phyloP scores from a whole-genome alignment of 2,888 invertebrate species.

The Nemotelus nigrinus region DNA sequence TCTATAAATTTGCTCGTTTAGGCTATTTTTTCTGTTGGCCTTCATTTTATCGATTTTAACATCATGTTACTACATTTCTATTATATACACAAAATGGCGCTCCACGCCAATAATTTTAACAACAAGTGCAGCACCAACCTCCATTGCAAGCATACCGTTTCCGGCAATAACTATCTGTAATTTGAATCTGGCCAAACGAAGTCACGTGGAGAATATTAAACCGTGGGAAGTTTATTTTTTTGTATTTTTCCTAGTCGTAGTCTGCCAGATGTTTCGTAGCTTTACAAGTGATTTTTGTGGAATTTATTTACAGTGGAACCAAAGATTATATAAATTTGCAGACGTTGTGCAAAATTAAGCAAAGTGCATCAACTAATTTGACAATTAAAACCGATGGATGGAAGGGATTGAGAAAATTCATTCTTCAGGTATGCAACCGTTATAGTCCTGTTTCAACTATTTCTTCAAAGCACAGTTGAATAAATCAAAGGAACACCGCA shows the following conservation, averaged over 20 bases:
- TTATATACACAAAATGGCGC: slow-evolving; percentile 78
- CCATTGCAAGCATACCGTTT: slow-evolving; percentile 77
- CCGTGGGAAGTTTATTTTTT: slow-evolving; percentile 51
- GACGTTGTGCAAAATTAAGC: slow-evolving; percentile 19
- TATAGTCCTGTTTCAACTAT: not conserved
- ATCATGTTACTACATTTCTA: slow-evolving; percentile 78
- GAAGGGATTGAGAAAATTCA: slow-evolving; percentile 23
- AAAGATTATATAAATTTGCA: slow-evolving; percentile 7
- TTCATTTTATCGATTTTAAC: slow-evolving; percentile 73
- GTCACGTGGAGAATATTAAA: slow-evolving; percentile 71
- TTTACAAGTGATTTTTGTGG: not conserved
- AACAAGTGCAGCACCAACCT: slow-evolving; percentile 77
- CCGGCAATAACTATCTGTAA: slow-evolving; percentile 88
- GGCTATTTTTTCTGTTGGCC: slow-evolving; percentile 63
- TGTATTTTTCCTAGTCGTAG: not conserved
- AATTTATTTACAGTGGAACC: slow-evolving; percentile 10
- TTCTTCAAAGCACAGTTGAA: not conserved
- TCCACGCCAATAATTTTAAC: slow-evolving; percentile 80
- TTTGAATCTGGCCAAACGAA: slow-evolving; percentile 80
- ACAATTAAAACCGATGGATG: slow-evolving; percentile 6
- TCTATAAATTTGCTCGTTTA: not conserved
- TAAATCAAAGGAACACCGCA: not conserved
- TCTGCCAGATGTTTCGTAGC: not conserved
- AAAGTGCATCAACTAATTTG: not conserved
- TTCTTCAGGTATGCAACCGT: slow-evolving; percentile 6